Evolutionary conservation across 2,113 vertebrate species (phyloP).

Genomic region (Tachuris rubrigastra): DNA sequence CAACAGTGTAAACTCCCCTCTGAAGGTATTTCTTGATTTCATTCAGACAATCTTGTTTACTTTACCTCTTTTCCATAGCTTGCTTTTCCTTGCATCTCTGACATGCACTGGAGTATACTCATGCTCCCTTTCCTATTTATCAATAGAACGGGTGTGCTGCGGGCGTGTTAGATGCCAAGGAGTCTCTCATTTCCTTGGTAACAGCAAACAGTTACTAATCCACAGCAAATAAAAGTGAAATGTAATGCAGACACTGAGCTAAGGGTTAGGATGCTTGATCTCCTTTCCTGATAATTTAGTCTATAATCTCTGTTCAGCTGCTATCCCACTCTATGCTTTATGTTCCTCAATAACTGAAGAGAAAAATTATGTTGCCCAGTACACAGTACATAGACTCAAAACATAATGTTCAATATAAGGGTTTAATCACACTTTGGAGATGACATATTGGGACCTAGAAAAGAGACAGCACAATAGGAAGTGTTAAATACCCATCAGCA

Average conservation of each 20-base stretch:
- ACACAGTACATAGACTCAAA: not conserved
- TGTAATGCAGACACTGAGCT: not conserved
- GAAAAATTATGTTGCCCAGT: not conserved
- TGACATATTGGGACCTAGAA: not conserved
- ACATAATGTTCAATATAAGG: not conserved
- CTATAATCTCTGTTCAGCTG: not conserved
- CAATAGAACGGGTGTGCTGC: not conserved
- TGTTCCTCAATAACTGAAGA: not conserved
- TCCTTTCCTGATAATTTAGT: not conserved
- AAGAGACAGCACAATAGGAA: not conserved
- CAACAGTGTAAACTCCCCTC: not conserved
- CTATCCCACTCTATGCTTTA: not conserved
- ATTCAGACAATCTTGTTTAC: not conserved
- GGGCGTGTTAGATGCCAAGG: not conserved
- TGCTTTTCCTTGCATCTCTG: not conserved
- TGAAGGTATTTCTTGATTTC: not conserved
- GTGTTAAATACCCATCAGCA: not conserved
- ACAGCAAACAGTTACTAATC: not conserved
- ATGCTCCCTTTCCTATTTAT: not conserved
- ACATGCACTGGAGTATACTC: not conserved
- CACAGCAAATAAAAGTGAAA: not conserved
- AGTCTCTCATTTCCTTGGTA: constrained; percentile 6
- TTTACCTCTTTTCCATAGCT: not conserved
- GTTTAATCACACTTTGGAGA: not conserved
- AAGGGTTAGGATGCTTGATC: not conserved